Evolutionary conservation across 1,140 invertebrate species (phyloP).

Genomic region (Mamestra configurata): DNA sequence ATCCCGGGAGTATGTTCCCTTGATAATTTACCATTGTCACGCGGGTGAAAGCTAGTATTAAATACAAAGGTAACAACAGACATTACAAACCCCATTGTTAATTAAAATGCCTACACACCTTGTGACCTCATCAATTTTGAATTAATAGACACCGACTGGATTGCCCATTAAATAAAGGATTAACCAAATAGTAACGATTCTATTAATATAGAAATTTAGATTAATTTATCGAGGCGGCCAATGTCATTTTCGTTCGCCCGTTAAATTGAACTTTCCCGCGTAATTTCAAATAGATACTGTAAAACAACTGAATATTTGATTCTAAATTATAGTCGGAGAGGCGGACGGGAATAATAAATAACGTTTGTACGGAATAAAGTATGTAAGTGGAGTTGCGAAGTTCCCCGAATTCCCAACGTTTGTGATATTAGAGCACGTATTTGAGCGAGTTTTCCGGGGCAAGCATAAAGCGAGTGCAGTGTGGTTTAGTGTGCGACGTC

Average conservation of each 20-base stretch:
- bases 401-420: background rate
- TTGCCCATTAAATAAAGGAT: background rate
- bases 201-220: slow-evolving; percentile 12
- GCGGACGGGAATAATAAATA: background rate
- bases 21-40: too few relatives aligned
- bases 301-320: slow-evolving; percentile 38
- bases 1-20: too few relatives aligned
- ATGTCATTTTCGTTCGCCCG: slow-evolving; percentile 15
- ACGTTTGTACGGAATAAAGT: slow-evolving; percentile 16
- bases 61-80: background rate
- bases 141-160: background rate
- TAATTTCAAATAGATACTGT: slow-evolving; percentile 18
- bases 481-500: slow-evolving; percentile 33
- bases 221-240: slow-evolving; percentile 15
- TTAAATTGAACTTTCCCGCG: slow-evolving; percentile 8
- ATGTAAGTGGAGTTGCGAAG: background rate
- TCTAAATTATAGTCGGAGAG: slow-evolving; percentile 5
- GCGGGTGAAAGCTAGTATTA: too few relatives aligned
- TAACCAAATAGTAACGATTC: background rate
- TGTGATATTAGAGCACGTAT: slow-evolving; percentile 32
- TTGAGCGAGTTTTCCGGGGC: background rate
- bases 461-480: background rate
- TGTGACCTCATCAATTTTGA: background rate
- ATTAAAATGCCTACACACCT: background rate
- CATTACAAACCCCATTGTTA: too few relatives aligned